Base-by-base conservation (phyloP, 2,797 vertebrate genomes). In the Glossophaga mutica region DNA sequence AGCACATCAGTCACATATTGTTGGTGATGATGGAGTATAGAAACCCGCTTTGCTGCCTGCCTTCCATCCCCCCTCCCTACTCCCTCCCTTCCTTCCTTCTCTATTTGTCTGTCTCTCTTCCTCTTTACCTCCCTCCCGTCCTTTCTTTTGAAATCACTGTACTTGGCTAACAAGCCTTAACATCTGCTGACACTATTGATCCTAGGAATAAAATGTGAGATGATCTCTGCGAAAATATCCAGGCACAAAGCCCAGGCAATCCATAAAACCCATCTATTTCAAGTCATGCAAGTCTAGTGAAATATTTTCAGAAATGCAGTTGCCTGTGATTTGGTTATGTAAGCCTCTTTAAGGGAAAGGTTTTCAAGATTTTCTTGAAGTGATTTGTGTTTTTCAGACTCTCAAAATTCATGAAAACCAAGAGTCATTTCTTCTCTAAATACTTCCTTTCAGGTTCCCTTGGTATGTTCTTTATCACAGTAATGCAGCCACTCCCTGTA, bases 181-280 rank as follows among this genome's bases (percentile, higher is more conserved):
- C 96, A 96, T 97, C 92, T 94, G 92, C 88, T 94, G 94, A 92
- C 92, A 95, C 93, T 97, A 94, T 95, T 97, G 96, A 96, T 95
- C 95, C 78, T 86, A 73, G 83, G 86, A 96, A 97, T 96, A 93
- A 93, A 96, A 96, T 1, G 11, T 94, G 70, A 26, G 86, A 92
- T 96, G 91, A 78, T 95, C 67, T 91, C 95, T 95, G 94, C 81
- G 79, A 92, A 91, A 84, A 86, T 92, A 95, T 96, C 79, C 48
- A 97, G 94, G 92, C 92, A 74, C 6, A 73, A 52, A 94, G 82
- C 94, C 78, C 88, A 89, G 83, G 59, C 82, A 87, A 52, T 89
- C 83, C 88, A 93, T 96, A 95, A 97, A 97, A 79, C 48, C 46
- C 79, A 65, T 89, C 55, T 95, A 97, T 97, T 94, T 97, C 74